These are phyloP conservation scores for Oreochromis tanganicae DNA, from an alignment of 2,113 vertebrate species.

Conservation along the genomic window DNA sequence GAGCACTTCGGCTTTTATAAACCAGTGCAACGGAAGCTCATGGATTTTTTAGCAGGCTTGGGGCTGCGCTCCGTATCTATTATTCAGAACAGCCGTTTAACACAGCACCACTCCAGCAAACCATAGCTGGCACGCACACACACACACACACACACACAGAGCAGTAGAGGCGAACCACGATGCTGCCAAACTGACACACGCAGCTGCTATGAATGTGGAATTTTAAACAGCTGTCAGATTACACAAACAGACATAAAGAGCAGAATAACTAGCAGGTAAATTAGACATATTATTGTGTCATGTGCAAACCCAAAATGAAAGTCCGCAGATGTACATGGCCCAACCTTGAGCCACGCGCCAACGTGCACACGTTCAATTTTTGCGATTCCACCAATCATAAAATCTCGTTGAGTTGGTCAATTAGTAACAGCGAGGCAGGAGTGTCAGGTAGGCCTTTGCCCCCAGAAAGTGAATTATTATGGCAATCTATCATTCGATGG, in stretches of 20 bases:
- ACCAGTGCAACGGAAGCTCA: conserved; percentile 31
- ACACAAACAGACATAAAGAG: background rate
- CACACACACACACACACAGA: background rate
- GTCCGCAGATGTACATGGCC: background rate
- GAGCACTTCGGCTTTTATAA: background rate
- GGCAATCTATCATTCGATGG: background rate
- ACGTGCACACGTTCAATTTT: background rate
- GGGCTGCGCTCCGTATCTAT: background rate
- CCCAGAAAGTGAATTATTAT: conserved; percentile 12
- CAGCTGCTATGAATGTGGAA: conserved; percentile 4
- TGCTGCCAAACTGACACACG: background rate
- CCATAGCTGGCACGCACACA: background rate
- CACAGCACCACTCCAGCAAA: conserved; percentile 4
- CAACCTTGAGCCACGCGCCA: background rate
- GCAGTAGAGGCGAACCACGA: background rate
- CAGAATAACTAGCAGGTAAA: background rate
- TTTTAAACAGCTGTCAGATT: background rate
- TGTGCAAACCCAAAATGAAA: background rate
- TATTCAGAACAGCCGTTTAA: conserved; percentile 44
- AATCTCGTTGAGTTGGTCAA: background rate
- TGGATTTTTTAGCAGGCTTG: conserved; percentile 36
- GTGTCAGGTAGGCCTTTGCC: background rate
- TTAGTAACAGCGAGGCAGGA: conserved; percentile 16
- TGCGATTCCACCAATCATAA: background rate
- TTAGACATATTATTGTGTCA: background rate